phyloP scores from a whole-genome alignment of 1,140 invertebrate species.

The Eriocheir sinensis region DNA sequence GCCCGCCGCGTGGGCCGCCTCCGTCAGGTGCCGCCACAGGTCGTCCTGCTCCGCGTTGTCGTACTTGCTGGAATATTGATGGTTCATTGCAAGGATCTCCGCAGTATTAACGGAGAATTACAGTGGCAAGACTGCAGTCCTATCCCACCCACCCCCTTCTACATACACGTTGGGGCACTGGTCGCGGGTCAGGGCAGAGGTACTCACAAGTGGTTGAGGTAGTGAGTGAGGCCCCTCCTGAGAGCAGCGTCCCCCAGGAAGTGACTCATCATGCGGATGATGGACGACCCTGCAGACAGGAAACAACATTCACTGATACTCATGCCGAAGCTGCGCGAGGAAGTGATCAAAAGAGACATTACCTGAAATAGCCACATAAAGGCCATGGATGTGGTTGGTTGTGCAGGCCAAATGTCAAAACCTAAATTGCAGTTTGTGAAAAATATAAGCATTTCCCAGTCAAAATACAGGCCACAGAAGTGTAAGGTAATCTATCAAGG shows the following conservation, averaged over 20 bases:
- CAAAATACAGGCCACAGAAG: too few relatives aligned
- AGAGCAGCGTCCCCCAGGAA: conserved; percentile 93
- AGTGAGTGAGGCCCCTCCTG: conserved; percentile 89
- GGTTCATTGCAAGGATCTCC: not conserved
- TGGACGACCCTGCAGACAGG: conserved; percentile 88
- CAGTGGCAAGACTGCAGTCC: not conserved
- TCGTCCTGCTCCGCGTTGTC: conserved; percentile 92
- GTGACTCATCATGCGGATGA: conserved; percentile 97
- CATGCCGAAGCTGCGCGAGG: too few relatives aligned
- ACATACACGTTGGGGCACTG: too few relatives aligned
- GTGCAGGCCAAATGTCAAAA: too few relatives aligned
- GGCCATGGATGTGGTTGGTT: too few relatives aligned
- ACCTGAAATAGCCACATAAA: too few relatives aligned
- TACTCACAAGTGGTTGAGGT: conserved; percentile 83
- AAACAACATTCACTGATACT: not conserved
- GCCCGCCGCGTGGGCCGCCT: conserved; percentile 59
- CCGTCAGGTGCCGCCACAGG: conserved; percentile 74
- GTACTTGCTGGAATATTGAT: conserved; percentile 59
- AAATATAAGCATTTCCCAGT: too few relatives aligned
- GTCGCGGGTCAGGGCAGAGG: not conserved
- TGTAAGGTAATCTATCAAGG: too few relatives aligned
- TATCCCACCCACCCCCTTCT: not conserved
- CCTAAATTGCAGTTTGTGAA: too few relatives aligned
- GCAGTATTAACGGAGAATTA: not conserved
- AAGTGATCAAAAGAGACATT: too few relatives aligned